phyloP scores from a whole-genome alignment of 2,797 vertebrate genomes.

The Sphenodon punctatus region DNA sequence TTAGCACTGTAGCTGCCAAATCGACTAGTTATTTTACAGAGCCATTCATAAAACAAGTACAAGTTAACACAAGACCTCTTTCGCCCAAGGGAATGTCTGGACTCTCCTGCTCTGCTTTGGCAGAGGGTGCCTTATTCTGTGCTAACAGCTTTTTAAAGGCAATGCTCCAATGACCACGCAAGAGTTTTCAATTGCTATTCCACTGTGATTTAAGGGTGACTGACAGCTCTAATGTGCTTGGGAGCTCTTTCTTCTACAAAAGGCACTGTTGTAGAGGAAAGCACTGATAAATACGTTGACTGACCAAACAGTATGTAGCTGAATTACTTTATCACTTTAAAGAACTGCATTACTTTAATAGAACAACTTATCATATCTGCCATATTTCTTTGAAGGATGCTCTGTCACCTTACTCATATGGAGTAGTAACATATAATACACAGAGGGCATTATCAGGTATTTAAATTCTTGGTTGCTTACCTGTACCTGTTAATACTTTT shows the following conservation, averaged over 20 bases:
- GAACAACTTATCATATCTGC: neutral
- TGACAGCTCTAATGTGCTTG: neutral
- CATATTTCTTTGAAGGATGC: neutral
- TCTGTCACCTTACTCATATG: neutral
- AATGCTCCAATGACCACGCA: neutral
- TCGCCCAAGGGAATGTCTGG: neutral
- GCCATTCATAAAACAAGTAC: constrained; percentile 1
- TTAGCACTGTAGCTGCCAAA: neutral
- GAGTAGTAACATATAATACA: neutral
- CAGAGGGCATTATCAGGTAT: too few species aligned
- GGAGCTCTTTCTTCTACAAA: neutral
- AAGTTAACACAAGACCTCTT: neutral
- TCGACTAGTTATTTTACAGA: neutral
- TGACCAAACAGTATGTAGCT: too few species aligned
- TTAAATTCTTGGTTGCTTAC: too few species aligned
- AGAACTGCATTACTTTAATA: neutral
- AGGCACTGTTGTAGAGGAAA: neutral
- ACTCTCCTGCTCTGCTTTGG: neutral
- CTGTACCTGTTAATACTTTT: too few species aligned
- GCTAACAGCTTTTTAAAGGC: neutral
- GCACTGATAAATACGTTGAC: neutral
- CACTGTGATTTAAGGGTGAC: neutral
- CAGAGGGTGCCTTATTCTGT: neutral
- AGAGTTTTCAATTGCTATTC: neutral
- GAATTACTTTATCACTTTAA: too few species aligned